Evolutionary conservation across 2,797 vertebrate species (phyloP).

Genomic region (Hyperoplus immaculatus): DNA sequence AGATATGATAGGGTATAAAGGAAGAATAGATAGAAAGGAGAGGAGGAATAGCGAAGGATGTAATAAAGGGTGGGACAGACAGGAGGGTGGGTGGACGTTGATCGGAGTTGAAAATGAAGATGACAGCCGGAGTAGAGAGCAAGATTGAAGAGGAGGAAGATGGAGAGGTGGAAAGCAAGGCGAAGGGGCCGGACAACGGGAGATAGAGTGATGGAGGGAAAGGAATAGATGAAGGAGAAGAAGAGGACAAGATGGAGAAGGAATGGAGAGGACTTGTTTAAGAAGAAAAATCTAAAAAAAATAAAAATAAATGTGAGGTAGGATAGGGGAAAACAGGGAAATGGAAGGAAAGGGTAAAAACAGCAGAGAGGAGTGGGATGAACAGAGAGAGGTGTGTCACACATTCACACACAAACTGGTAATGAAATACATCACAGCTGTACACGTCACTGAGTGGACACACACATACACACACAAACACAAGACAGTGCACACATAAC

Average conservation of each 20-base stretch:
- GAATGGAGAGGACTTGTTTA: neutral
- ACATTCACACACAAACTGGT: constrained; percentile 2
- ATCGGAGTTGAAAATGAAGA: constrained; percentile 41
- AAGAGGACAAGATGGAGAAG: neutral
- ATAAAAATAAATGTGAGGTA: too few species aligned
- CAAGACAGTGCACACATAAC: too few species aligned
- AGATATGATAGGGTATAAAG: neutral
- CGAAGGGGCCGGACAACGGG: neutral
- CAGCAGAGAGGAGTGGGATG: neutral
- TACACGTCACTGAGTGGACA: constrained; percentile 6
- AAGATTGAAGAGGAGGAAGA: constrained; percentile 32
- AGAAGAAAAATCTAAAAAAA: neutral
- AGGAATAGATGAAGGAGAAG: constrained; percentile 16
- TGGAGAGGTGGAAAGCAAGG: neutral
- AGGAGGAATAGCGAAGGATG: neutral
- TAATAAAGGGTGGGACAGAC: constrained; percentile 11
- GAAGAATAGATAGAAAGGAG: neutral
- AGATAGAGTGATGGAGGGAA: constrained; percentile 1
- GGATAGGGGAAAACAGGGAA: neutral
- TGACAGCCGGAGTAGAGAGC: constrained; percentile 43
- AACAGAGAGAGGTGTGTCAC: constrained; percentile 8
- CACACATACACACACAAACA: neutral
- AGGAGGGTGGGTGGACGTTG: constrained; percentile 37
- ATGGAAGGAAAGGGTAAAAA: neutral
- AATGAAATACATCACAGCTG: constrained; percentile 33